Evolutionary conservation across 2,888 invertebrate species (phyloP).

Genomic region (Parapristionchus giblindavisi): DNA sequence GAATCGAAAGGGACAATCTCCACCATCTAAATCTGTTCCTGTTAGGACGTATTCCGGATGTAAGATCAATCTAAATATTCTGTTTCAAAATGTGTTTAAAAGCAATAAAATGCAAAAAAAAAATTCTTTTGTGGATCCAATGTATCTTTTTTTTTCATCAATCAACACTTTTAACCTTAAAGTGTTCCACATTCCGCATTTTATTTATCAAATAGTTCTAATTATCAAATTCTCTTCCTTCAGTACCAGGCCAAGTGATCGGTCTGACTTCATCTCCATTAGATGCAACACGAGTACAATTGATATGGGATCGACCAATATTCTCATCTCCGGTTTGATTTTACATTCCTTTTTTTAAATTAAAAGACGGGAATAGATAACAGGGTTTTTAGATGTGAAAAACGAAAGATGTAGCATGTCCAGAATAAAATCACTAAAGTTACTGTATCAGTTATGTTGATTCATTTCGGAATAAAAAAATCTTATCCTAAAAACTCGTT

Average conservation of each 20-base stretch:
- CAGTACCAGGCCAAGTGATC: constrained; percentile 94
- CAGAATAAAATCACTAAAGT: background rate
- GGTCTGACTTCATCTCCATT: constrained; percentile 86
- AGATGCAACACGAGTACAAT: constrained; percentile 87
- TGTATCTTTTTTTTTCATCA: background rate
- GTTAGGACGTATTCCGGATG: constrained; percentile 35
- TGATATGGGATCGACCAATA: constrained; percentile 88
- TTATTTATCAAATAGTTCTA: too few species aligned
- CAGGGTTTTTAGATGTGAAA: too few species aligned
- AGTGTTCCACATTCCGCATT: background rate
- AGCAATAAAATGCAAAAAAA: too few species aligned
- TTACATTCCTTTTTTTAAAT: background rate
- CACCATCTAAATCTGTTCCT: constrained; percentile 21
- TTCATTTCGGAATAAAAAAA: background rate
- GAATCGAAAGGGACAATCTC: constrained; percentile 34
- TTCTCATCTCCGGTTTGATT: constrained; percentile 39
- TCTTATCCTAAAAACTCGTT: background rate
- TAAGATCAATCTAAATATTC: background rate
- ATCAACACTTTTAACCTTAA: background rate
- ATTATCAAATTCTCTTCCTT: constrained; percentile 39
- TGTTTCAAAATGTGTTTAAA: background rate
- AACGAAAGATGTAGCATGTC: too few species aligned
- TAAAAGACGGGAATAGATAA: too few species aligned
- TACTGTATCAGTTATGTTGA: background rate
- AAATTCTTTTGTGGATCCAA: background rate